Percentiles rank a stretch among this genome's conserved stretches.
Conservation (phyloP, 2,888 invertebrate genomes). For the Plagodis dolabraria region DNA sequence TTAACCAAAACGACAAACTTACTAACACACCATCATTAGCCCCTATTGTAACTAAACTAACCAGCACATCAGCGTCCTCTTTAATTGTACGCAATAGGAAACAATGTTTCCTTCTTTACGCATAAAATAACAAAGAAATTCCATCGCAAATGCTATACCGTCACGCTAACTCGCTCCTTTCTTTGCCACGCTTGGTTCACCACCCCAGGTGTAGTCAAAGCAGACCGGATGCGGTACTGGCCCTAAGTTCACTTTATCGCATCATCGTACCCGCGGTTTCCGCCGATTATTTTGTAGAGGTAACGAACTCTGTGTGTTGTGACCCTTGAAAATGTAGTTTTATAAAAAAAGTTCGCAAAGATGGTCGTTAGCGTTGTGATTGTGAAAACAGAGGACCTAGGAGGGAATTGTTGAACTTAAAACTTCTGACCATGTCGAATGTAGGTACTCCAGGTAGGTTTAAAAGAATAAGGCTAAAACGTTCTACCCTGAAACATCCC, state of each 20-base stretch:
- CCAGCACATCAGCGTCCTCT: too few species aligned
- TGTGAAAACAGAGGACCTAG: too few species aligned
- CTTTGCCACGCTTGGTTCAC: slow-evolving; percentile 64
- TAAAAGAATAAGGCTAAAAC: too few species aligned
- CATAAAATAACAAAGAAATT: slow-evolving; percentile 23
- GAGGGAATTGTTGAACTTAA: too few species aligned
- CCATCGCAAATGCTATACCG: slow-evolving; percentile 24
- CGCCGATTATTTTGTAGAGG: slow-evolving; percentile 66
- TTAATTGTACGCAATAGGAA: not conserved
- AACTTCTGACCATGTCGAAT: too few species aligned
- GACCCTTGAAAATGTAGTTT: slow-evolving; percentile 57
- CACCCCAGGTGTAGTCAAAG: slow-evolving; percentile 57
- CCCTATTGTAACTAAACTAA: too few species aligned
- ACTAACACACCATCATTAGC: too few species aligned
- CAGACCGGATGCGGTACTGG: slow-evolving; percentile 15
- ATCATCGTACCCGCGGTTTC: slow-evolving; percentile 52
- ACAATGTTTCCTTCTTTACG: slow-evolving; percentile 6
- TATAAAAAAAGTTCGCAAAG: not conserved
- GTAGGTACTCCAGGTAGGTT: too few species aligned
- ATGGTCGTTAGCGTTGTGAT: too few species aligned
- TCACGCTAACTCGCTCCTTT: slow-evolving; percentile 39
- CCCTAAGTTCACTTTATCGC: slow-evolving; percentile 51
- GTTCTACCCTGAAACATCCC: too few species aligned
- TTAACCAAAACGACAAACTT: too few species aligned
- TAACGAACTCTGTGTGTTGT: slow-evolving; percentile 62